Percentiles rank a stretch among this genome's conserved stretches.
These are phyloP conservation scores for Chamaetylas fuelleborni DNA, from an alignment of 2,113 vertebrate species.

Conservation along the genomic window DNA sequence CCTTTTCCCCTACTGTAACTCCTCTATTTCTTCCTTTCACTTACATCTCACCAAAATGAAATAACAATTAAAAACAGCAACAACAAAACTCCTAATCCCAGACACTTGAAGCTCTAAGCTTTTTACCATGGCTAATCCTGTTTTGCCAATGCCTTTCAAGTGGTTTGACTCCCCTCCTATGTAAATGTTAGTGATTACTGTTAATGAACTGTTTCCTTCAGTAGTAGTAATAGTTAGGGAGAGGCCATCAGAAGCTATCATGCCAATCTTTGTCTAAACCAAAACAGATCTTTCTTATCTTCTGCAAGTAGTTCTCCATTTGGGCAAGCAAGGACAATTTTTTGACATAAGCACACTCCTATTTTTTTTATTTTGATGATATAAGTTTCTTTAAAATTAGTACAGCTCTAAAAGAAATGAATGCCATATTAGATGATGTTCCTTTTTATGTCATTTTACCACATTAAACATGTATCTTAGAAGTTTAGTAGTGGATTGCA, in stretches of 20 bases:
- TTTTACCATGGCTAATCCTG: constrained; percentile 54
- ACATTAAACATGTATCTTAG: neutral
- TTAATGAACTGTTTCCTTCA: neutral
- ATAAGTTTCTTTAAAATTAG: neutral
- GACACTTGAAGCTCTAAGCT: constrained; percentile 42
- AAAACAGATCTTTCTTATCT: neutral
- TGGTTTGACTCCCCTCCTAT: neutral
- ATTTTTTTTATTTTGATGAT: neutral
- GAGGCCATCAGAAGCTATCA: neutral
- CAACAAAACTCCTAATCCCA: neutral
- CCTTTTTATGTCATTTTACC: neutral
- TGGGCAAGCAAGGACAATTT: neutral
- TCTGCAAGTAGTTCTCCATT: neutral
- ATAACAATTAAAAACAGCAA: neutral
- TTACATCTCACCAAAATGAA: neutral
- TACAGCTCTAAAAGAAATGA: neutral
- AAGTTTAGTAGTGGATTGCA: neutral
- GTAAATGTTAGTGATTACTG: neutral
- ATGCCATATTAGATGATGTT: neutral
- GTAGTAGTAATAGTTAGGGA: neutral
- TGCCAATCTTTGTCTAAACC: neutral
- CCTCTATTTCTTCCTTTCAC: neutral
- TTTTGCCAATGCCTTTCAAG: constrained; percentile 22
- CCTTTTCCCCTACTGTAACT: neutral
- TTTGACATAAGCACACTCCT: neutral